Conservation (phyloP, 2,113 vertebrate species). For the Petroica traversi region DNA sequence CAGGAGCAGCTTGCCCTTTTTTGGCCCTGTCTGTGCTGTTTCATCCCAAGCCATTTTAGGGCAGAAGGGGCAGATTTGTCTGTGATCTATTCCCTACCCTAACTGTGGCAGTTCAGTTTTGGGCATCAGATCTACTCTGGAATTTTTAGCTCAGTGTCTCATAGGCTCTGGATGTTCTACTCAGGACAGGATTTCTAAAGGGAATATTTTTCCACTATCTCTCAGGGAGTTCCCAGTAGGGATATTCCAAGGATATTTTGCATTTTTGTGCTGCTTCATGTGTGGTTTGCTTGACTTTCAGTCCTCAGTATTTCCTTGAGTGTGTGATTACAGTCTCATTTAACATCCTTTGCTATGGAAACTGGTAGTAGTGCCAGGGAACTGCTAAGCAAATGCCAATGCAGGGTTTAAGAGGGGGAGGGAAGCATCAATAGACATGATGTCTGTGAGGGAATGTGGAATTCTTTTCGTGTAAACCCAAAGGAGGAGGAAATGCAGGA, state of each 20-base stretch:
- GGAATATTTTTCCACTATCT: not conserved
- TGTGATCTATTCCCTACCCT: not conserved
- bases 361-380: slow-evolving; percentile 5
- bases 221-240: not conserved
- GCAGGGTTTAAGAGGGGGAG: not conserved
- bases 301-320: not conserved
- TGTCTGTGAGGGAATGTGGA: not conserved
- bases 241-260: not conserved
- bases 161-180: not conserved
- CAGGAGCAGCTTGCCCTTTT: not conserved
- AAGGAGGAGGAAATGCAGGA: not conserved
- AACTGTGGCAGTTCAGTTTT: not conserved
- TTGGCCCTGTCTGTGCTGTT: not conserved
- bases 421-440: not conserved
- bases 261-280: not conserved
- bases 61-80: not conserved
- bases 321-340: not conserved
- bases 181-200: not conserved
- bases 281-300: not conserved
- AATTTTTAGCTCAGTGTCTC: not conserved
- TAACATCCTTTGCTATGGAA: slow-evolving; percentile 31
- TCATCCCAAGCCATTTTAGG: not conserved
- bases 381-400: not conserved
- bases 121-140: not conserved
- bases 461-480: not conserved